Percentiles rank a stretch among this genome's conserved stretches.
These are phyloP conservation scores for Leptinotarsa peninsularis DNA, from an alignment of 2,888 invertebrate genomes.

Conservation along the genomic window DNA sequence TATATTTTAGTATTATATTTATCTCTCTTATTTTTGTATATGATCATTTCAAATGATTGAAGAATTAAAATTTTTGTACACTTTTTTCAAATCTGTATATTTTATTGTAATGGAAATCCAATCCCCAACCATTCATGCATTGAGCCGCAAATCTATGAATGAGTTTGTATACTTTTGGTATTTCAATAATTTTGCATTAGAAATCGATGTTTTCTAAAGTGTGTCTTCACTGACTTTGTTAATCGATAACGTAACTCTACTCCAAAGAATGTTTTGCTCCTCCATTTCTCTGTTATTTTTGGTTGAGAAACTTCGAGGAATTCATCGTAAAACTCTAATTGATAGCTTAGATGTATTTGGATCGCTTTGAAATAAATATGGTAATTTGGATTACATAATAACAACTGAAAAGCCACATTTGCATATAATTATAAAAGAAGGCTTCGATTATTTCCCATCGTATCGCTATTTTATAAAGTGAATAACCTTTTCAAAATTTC, in stretches of 20 bases:
- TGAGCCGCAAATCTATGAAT: no score
- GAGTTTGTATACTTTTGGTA: not conserved
- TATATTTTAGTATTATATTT: no score
- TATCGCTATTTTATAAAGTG: slow-evolving; percentile 62
- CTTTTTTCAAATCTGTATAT: no score
- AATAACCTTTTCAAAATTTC: slow-evolving; percentile 66
- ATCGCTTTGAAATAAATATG: slow-evolving; percentile 55
- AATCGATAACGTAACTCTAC: not conserved
- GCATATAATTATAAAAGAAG: slow-evolving; percentile 54
- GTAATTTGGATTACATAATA: slow-evolving; percentile 60
- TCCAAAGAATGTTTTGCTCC: slow-evolving; percentile 6
- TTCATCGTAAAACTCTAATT: slow-evolving; percentile 46
- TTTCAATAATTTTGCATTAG: not conserved
- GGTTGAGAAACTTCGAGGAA: slow-evolving; percentile 42
- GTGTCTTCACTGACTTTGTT: not conserved
- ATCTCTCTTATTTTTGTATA: no score
- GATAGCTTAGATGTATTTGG: slow-evolving; percentile 50
- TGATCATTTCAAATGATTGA: no score
- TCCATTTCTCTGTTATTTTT: slow-evolving; percentile 33
- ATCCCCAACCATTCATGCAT: no score
- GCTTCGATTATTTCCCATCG: slow-evolving; percentile 54
- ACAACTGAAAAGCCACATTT: slow-evolving; percentile 56
- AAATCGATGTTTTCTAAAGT: not conserved
- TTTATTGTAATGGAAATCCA: no score
- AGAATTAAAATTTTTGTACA: no score